Base-by-base conservation (phyloP, 92 coral and sea anemone genomes). In the Anthopleura xanthogrammica region DNA sequence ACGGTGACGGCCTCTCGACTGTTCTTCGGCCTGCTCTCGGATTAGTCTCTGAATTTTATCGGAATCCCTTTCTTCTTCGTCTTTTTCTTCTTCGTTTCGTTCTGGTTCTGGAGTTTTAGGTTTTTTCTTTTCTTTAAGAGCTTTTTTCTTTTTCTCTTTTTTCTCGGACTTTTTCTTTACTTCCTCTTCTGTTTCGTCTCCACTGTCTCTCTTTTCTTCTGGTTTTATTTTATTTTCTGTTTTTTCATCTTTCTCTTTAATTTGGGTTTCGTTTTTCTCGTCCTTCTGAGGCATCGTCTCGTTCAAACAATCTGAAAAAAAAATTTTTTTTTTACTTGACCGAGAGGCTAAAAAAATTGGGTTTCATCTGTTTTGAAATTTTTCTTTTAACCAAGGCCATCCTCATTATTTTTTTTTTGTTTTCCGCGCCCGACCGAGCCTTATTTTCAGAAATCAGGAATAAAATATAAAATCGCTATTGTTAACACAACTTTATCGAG, bases 21-120 rank as follows among this genome's bases (percentile, higher is more conserved):
- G 95, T 76, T 87, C 88, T 78, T 87, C 84, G 14, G 92, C 84
- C 79, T 94, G 98, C 80, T 94, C 87, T 42, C 88, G 90, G 72
- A 93, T 91, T 41, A 91, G 84, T 17, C 94, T 85, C 72, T 90
- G 94, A 56, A 92, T 88, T 55, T 91, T 91, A 4, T 87, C 90
- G 11, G 89, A 57, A 73, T 93, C 92, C 7, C 72, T 84, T 83
- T 86, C 60, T 20, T 57, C 60, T 20, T 57, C 78, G 43, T 36
- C 40, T 68, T 70, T 77, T 79, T 14, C 77, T 66, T 48, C 42
- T 16, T 50, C 46, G 54, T 29, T 77, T 60, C 36, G 41, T 23
- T 68, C 74, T 14, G 41, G 29, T 66, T 79, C 50, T 41, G 40
- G 42, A 46, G 11, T 75, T 41, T 78, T 41, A 75, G 50, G 41